A percentile compares a stretch with the other conserved stretches of the same genome.
These are phyloP conservation scores for Vollenhovia emeryi DNA, from an alignment of 1,140 invertebrate genomes.

Conservation along the genomic window DNA sequence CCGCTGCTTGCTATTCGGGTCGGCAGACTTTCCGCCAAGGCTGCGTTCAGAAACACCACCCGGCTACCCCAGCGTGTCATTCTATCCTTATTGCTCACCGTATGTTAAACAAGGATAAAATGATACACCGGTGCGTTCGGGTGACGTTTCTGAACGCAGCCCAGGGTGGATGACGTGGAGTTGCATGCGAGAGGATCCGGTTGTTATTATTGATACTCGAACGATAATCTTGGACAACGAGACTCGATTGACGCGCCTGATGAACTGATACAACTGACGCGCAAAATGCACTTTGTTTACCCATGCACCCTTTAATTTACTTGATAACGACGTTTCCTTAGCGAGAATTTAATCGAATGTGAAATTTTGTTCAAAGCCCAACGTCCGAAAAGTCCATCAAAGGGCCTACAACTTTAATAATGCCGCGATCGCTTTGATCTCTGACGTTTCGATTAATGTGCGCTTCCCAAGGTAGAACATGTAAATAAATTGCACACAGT, in stretches of 20 bases:
- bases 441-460: neutral
- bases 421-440: neutral
- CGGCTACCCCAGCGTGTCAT: too few relatives aligned
- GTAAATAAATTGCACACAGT: neutral
- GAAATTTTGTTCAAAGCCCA: neutral
- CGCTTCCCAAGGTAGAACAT: neutral
- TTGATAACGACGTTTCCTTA: neutral
- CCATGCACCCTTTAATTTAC: too few relatives aligned
- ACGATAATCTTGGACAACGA: neutral
- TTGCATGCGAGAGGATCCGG: constrained; percentile 55
- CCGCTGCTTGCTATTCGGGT: neutral
- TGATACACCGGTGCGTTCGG: too few relatives aligned
- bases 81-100: too few relatives aligned
- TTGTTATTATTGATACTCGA: constrained; percentile 6
- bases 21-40: constrained; percentile 52
- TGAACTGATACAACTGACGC: neutral
- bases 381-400: neutral
- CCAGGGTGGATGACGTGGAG: constrained; percentile 43
- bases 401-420: neutral
- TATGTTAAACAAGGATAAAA: too few relatives aligned
- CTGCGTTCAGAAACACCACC: too few relatives aligned
- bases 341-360: neutral
- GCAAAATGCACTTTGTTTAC: neutral
- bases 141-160: too few relatives aligned
- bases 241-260: neutral